Evolutionary conservation across 2,888 invertebrate species (phyloP), one percentile per base, ranked within the genome.

Genomic region (Dendrolimus houi): DNA sequence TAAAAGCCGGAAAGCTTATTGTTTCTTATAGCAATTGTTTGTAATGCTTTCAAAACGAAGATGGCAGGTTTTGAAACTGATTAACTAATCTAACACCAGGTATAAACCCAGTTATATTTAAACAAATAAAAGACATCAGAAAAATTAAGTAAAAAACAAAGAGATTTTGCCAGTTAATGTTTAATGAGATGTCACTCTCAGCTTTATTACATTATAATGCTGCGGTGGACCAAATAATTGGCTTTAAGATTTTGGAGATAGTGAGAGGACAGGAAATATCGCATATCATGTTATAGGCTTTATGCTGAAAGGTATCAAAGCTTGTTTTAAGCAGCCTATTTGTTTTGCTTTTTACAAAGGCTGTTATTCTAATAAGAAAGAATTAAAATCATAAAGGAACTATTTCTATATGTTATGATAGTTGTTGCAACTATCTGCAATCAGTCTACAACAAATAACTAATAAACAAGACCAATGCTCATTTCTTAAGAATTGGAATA

Each of bases 281-380:
- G 62, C 68, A 1, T 58, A 65, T 41, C 63, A 68, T 55, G 62
- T 41, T 0, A 41, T 67, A n/a, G 63, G 63, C 0, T 65, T 67
- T 13, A 57, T 59, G 55, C 52, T 57, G 1, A 59, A 59, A 56
- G 64, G 62, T 8, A 29, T 65, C n/a, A 63, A 60, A 56, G 53
- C 52, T n/a, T 58, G 59, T 53, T 67, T 59, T 55, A 66, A 64
- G 54, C 64, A 64, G 54, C 64, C 64, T 1, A 55, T 64, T 8
- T 62, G 62, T n/a, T 64, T 63, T 57, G 64, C 60, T 57, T 67
- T 59, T 54, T 61, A 57, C 8, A 56, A 60, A 9, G 8, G 41
- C 29, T 14, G 17, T 17, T 17, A n/a, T n/a, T n/a, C n/a, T n/a
- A n/a, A n/a, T n/a, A n/a, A n/a, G n/a, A n/a, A n/a, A n/a, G n/a